Base-by-base conservation (phyloP, 2,797 vertebrate genomes). In the Dryobates pubescens region DNA sequence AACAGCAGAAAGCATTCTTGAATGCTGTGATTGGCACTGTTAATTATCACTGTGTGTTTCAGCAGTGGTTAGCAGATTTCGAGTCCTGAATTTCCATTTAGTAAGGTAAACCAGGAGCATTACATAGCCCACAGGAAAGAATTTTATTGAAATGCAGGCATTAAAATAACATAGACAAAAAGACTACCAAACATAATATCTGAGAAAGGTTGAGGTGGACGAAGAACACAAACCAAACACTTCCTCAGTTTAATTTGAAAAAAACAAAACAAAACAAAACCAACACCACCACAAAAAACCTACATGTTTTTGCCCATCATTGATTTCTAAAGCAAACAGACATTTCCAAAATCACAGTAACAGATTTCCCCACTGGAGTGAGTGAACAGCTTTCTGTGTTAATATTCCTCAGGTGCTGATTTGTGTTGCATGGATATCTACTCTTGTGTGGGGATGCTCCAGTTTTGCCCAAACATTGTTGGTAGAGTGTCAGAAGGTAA, bases 1-100 rank as follows among this genome's bases (percentile, higher is more conserved):
- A 10, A 73, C 1, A 70, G 58, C 30, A 90, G 88, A 81, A 94
- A 77, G n/a, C 7, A 3, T 43, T 94, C 84, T 71, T 69, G 65
- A 92, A 63, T 76, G 47, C 79, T 68, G 68, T 94, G 94, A 95
- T 61, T 94, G 95, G 79, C 90, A 93, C 57, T 67, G 82, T 80
- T 94, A 94, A 95, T 95, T 92, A 90, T 70, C 63, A 81, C 79
- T 90, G 41, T 78, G 58, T 71, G 82, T 57, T 95, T 94, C 88
- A 92, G 73, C 86, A 83, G 51, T 56, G 61, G 63, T 82, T 92
- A 88, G 86, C 70, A 89, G 54, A 83, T 89, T 93, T 90, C 79
- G 59, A 61, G 70, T 78, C 57, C 64, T 81, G 67, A 62, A 72
- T 83, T 92, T 82, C 79, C 86, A 79, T 58, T 92, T 76, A 89